phyloP scores from a whole-genome alignment of 1,140 invertebrate species.

The Atta colombica region DNA sequence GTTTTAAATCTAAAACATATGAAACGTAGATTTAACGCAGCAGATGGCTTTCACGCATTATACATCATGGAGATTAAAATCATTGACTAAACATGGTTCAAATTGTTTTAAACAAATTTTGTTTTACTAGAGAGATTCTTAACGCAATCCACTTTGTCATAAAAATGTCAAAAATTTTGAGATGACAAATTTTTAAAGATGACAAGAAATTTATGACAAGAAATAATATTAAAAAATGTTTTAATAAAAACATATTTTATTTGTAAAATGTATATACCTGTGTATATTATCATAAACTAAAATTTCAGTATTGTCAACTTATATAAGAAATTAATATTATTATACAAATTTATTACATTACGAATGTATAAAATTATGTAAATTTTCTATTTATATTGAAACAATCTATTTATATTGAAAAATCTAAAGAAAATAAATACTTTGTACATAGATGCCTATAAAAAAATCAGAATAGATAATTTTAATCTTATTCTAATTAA shows the following conservation, averaged over 20 bases:
- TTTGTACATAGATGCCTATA: background rate
- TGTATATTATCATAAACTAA: background rate
- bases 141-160: background rate
- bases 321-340: slow-evolving; percentile 15
- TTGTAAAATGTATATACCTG: background rate
- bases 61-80: background rate
- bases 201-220: background rate
- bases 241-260: background rate
- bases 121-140: background rate
- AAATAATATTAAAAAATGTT: background rate
- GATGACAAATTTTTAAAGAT: background rate
- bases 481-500: slow-evolving; percentile 33
- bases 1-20: slow-evolving; percentile 94
- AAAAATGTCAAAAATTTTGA: background rate
- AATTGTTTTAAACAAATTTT: slow-evolving; percentile 1
- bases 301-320: background rate
- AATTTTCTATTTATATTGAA: background rate
- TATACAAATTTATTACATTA: background rate
- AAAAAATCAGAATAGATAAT: background rate
- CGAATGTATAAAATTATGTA: background rate
- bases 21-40: slow-evolving; percentile 31
- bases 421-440: slow-evolving; percentile 13
- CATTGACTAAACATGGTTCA: background rate
- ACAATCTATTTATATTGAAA: background rate
- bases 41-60: background rate